Evolutionary conservation across 2,797 vertebrate genomes (phyloP).

Genomic region (Chanos chanos): DNA sequence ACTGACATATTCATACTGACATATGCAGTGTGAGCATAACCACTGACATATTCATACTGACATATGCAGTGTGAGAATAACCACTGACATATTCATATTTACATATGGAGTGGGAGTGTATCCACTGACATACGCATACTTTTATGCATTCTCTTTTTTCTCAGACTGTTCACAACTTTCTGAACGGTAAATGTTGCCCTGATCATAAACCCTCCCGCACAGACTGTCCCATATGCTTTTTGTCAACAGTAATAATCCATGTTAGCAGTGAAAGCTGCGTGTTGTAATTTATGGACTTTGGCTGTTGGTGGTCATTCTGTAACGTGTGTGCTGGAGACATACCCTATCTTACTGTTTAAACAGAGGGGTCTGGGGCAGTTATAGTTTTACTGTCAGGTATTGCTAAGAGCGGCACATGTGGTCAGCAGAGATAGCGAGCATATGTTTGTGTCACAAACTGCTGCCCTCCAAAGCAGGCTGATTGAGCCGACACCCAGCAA

Average conservation of each 20-base stretch:
- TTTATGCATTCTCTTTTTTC: too few species aligned
- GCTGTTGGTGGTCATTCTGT: constrained; percentile 64
- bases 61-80: too few species aligned
- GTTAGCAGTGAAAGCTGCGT: constrained; percentile 49
- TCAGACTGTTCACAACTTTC: too few species aligned
- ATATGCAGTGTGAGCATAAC: too few species aligned
- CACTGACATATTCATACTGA: too few species aligned
- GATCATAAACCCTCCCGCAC: too few species aligned
- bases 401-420: constrained; percentile 57
- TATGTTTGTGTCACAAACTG: constrained; percentile 46
- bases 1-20: too few species aligned
- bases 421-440: constrained; percentile 56
- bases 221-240: too few species aligned
- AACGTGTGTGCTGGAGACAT: constrained; percentile 62
- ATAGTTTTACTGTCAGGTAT: constrained; percentile 64
- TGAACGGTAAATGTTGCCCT: too few species aligned
- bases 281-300: constrained; percentile 68
- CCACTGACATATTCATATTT: too few species aligned
- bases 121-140: too few species aligned
- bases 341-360: constrained; percentile 61
- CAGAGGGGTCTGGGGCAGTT: constrained; percentile 63
- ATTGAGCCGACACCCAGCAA: constrained; percentile 52
- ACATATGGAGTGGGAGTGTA: too few species aligned
- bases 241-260: neutral
- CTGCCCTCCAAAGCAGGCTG: constrained; percentile 46